Evolutionary conservation across 2,888 invertebrate genomes (phyloP), one percentile per base, ranked within the genome.

Genomic region (Hypomecis atomaria): DNA sequence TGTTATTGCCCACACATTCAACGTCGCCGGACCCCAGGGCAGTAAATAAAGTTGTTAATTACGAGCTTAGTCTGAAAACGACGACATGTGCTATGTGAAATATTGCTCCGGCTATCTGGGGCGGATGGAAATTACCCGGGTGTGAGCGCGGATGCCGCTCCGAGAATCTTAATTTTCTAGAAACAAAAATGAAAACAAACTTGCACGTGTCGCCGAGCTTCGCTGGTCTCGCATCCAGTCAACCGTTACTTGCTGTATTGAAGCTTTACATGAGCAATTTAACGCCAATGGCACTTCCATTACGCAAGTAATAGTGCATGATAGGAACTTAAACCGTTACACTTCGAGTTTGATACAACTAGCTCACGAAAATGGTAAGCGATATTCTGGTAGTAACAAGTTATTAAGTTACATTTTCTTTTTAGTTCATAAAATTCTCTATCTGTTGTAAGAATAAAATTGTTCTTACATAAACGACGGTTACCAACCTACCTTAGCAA

Each of bases 151-250:
- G 62, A 67, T 58, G 75, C 64, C 65, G 74, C 77, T 75, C 71
- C 67, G 74, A 77, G 81, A 83, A 85, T 84, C 84, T 84, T 86
- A 85, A 87, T 85, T 87, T 85, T 77, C 77, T 72, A 76, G 78
- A 74, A 85, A 85, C 87, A 86, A 85, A n/a, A 82, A 86, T 85
- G 81, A 80, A 85, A 86, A 84, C 81, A 81, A 69, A 73, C 73
- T 74, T 73, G 71, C 71, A 69, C 66, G 66, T 65, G 55, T 60
- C 57, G 63, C 65, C 67, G 53, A 56, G 55, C 56, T 5, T 13
- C 37, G 42, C 45, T 11, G 45, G 42, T 23, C 54, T 45, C 55
- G 48, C 55, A 44, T 42, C 53, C 55, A 37, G 34, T 54, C 56
- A 50, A 57, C 55, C 49, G 53, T 59, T 59, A 59, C 50, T 54